These are phyloP conservation scores for Pygoscelis adeliae DNA, from an alignment of 2,113 vertebrate species.

Conservation along the genomic window DNA sequence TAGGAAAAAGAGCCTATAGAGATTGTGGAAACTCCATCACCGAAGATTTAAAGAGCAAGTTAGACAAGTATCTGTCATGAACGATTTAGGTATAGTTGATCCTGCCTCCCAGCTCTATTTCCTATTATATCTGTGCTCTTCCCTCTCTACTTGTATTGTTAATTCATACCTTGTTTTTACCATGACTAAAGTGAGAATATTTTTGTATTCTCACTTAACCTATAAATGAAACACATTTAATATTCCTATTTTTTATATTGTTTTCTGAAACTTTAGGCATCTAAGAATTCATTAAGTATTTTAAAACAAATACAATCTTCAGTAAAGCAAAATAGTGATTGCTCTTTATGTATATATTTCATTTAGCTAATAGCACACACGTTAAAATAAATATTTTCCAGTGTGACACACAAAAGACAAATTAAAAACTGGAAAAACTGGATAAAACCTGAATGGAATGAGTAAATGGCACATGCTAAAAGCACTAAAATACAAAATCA, in stretches of 20 bases:
- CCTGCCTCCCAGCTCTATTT: slow-evolving; percentile 35
- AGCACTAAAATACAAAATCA: not conserved
- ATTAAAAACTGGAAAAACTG: not conserved
- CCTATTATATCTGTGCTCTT: not conserved
- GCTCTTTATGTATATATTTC: not conserved
- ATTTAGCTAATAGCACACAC: not conserved
- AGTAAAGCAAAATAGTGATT: not conserved
- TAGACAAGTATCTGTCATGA: slow-evolving; percentile 43
- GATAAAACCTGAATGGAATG: not conserved
- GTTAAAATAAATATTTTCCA: not conserved
- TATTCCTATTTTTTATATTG: not conserved
- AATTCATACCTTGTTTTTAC: not conserved
- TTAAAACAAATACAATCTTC: not conserved
- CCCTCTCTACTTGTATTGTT: not conserved
- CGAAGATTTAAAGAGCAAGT: not conserved
- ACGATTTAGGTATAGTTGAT: not conserved
- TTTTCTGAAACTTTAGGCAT: not conserved
- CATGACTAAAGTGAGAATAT: rapidly evolving
- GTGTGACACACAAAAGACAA: not conserved
- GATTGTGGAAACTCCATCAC: not conserved
- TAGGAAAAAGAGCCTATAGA: not conserved
- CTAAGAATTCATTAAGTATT: not conserved
- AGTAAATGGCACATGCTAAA: not conserved
- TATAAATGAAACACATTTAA: not conserved
- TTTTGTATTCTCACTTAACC: not conserved